Evolutionary conservation across 2,113 vertebrate genomes (phyloP), one percentile per base, ranked within the genome.

Genomic region (Rhegmatorhina hoffmannsi): DNA sequence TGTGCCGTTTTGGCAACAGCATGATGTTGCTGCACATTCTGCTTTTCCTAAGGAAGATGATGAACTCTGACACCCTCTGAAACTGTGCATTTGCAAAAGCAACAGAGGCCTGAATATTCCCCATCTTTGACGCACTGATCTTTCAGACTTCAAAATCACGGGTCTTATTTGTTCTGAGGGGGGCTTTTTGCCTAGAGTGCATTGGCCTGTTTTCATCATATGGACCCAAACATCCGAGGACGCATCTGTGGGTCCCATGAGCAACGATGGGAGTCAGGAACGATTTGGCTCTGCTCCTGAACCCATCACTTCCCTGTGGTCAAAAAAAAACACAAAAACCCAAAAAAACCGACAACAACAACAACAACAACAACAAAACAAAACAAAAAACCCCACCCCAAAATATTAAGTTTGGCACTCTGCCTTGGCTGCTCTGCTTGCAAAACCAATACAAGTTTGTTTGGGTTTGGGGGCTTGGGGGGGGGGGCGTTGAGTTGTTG

Each of bases 221-320:
- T 6, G 29, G 64, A 56, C 7, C 34, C 36, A 34, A 76, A 10
- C 21, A 80, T 34, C 59, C 2, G 5, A 62, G 29, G 49, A 46
- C 50, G 38, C 25, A 26, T 18, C 28, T 10, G 5, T 1, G 16
- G 16, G 28, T 47, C 17, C 44, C 23, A 3, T 7, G 53, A 34
- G 15, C 0, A 1, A 62, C 26, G 7, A 19, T 4, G 17, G 43
- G 25, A 19, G 6, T 23, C 23, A 15, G 43, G 38, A 60, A 21
- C 1, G 2, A 20, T 13, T 20, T 1, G 4, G 10, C 38, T 53
- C 28, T 63, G 40, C 47, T 46, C n/a, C 38, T 26, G 10, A 28
- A 53, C 23, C 21, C 36, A 17, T 40, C 44, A 1, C 63, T 75
- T 58, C 36, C 23, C 50, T 1, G 2, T 2, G 7, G 7, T 19